Conservation (phyloP, 2,797 vertebrate species). For the Neopelma chrysocephalum region DNA sequence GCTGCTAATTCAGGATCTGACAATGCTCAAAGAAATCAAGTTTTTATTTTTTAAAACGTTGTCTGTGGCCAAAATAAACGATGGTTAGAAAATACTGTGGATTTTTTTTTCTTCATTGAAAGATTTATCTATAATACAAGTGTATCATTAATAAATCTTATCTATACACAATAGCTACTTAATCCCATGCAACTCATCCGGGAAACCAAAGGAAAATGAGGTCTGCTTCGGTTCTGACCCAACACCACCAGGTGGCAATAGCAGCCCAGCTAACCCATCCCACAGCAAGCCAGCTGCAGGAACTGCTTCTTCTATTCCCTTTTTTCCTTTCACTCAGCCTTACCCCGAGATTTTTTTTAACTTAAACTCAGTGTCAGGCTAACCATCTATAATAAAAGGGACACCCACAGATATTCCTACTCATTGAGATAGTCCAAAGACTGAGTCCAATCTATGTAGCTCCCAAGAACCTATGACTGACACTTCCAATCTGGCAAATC, state of each 20-base stretch:
- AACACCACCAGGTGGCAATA: constrained; percentile 66
- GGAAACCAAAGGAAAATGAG: background rate
- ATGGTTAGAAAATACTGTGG: background rate
- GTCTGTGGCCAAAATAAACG: background rate
- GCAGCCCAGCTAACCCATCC: background rate
- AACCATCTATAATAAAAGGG: background rate
- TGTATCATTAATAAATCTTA: background rate
- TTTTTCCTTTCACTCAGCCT: background rate
- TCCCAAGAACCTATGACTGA: background rate
- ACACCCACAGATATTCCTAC: background rate
- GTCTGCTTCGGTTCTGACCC: background rate
- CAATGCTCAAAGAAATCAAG: background rate
- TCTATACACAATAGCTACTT: background rate
- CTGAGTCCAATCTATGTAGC: background rate
- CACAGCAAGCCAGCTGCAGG: fast-evolving
- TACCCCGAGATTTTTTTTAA: background rate
- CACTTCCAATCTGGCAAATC: background rate
- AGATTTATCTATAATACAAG: background rate
- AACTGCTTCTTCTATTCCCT: fast-evolving
- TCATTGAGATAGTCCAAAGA: background rate
- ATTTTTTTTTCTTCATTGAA: background rate
- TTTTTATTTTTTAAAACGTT: background rate
- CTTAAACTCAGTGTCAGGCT: background rate
- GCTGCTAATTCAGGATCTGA: background rate
- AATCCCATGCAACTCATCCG: fast-evolving